Evolutionary conservation across 2,888 invertebrate species (phyloP).

Genomic region (Zygaena filipendulae): DNA sequence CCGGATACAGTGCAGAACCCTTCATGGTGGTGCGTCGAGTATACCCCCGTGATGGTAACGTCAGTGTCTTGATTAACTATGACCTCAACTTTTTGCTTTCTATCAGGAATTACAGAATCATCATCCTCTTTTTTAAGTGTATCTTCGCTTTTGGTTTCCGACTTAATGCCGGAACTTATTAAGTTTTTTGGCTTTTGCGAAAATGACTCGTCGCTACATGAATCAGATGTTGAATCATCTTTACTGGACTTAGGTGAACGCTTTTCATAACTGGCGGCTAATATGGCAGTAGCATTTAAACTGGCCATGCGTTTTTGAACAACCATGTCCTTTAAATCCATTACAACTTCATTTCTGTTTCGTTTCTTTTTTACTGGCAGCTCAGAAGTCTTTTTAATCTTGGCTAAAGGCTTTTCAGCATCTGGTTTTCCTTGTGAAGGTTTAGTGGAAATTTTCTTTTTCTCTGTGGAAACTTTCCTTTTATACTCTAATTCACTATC

Average conservation of each 20-base stretch:
- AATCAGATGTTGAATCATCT: slow-evolving; percentile 69
- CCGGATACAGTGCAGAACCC: slow-evolving; percentile 87
- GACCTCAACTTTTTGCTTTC: slow-evolving; percentile 76
- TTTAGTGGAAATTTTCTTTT: slow-evolving; percentile 48
- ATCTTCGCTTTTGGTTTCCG: slow-evolving; percentile 59
- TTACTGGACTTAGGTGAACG: slow-evolving; percentile 68
- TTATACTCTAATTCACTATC: slow-evolving; percentile 60
- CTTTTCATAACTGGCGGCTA: slow-evolving; percentile 90
- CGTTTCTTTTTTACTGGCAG: slow-evolving; percentile 63
- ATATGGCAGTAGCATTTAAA: slow-evolving; percentile 88
- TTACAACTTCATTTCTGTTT: slow-evolving; percentile 72
- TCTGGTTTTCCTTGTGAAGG: slow-evolving; percentile 49
- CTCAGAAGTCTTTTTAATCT: slow-evolving; percentile 51
- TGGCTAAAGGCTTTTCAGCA: slow-evolving; percentile 55
- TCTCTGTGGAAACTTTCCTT: slow-evolving; percentile 32
- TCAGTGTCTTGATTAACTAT: slow-evolving; percentile 89
- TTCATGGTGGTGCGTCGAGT: slow-evolving; percentile 84
- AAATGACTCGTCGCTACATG: slow-evolving; percentile 63
- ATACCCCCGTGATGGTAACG: slow-evolving; percentile 88
- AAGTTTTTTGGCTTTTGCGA: slow-evolving; percentile 64
- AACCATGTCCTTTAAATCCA: slow-evolving; percentile 89
- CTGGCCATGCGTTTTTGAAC: slow-evolving; percentile 93
- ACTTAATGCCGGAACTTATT: slow-evolving; percentile 63
- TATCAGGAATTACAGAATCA: slow-evolving; percentile 34
- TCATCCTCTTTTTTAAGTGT: slow-evolving; percentile 50